Evolutionary conservation across 1,140 invertebrate species (phyloP).

Genomic region (Sipha flava): DNA sequence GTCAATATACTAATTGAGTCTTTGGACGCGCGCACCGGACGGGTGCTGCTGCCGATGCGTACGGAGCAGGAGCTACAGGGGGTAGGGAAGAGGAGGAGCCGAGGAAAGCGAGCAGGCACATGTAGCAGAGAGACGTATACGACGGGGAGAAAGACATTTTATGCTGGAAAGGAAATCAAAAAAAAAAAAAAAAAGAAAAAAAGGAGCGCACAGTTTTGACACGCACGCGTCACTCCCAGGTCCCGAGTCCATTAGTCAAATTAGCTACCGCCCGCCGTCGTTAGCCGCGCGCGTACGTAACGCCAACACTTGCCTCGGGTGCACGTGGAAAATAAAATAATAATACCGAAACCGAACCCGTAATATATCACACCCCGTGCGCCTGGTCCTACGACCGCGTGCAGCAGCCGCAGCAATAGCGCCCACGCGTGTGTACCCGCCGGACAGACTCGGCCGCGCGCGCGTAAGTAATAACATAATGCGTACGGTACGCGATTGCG

Average conservation of each 20-base stretch:
- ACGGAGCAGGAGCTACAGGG: background rate
- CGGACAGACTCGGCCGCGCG: too few relatives aligned
- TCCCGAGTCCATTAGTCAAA: constrained; percentile 29
- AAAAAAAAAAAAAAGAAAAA: too few relatives aligned
- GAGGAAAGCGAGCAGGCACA: background rate
- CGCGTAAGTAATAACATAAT: too few relatives aligned
- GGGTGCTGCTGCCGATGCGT: background rate
- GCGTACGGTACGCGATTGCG: too few relatives aligned
- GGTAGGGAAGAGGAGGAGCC: background rate
- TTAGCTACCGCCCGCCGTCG: constrained; percentile 29
- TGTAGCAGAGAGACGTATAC: too few relatives aligned
- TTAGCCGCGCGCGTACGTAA: background rate
- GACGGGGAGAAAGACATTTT: background rate
- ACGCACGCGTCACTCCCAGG: constrained; percentile 16
- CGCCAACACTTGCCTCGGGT: constrained; percentile 26
- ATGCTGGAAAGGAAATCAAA: background rate
- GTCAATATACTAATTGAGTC: constrained; percentile 30
- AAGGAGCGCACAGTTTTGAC: constrained; percentile 27
- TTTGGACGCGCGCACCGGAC: background rate
- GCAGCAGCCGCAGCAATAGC: background rate
- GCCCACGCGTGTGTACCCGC: background rate
- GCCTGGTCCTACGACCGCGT: background rate
- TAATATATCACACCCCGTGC: constrained; percentile 32
- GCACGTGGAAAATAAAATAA: background rate
- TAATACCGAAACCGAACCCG: background rate